Evolutionary conservation across 1,140 invertebrate species (phyloP).

Genomic region (Aphelenchoides fujianensis): DNA sequence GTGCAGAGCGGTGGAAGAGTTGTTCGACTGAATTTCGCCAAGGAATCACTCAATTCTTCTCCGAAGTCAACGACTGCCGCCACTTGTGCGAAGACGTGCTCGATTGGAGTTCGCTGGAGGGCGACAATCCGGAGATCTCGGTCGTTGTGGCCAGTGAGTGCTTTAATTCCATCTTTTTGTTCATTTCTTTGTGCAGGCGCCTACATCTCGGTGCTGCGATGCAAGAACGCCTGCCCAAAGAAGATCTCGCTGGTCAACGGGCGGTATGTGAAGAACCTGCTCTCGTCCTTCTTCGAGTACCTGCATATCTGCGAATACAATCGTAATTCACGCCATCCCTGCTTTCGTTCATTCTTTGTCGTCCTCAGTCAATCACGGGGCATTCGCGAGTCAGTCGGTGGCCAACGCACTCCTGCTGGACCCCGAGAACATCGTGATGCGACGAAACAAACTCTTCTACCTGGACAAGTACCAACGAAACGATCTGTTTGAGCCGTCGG

Average conservation of each 20-base stretch:
- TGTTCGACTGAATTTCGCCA: slow-evolving; percentile 63
- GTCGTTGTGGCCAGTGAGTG: slow-evolving; percentile 72
- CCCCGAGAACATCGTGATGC: slow-evolving; percentile 72
- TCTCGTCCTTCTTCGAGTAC: slow-evolving; percentile 74
- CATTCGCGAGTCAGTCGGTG: slow-evolving; percentile 70
- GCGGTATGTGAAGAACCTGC: slow-evolving; percentile 69
- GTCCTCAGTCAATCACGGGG: slow-evolving; percentile 45
- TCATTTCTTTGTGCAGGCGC: too few species aligned
- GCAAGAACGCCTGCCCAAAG: slow-evolving; percentile 70
- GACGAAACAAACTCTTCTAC: slow-evolving; percentile 49
- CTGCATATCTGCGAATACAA: slow-evolving; percentile 77
- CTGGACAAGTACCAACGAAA: slow-evolving; percentile 36
- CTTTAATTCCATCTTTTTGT: too few species aligned
- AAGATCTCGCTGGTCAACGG: slow-evolving; percentile 70
- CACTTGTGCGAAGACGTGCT: slow-evolving; percentile 73
- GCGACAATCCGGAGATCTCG: slow-evolving; percentile 71
- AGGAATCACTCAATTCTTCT: slow-evolving; percentile 14
- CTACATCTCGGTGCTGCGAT: slow-evolving; percentile 72
- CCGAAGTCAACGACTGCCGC: slow-evolving; percentile 71
- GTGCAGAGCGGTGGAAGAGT: slow-evolving; percentile 68
- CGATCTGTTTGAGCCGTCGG: slow-evolving; percentile 40
- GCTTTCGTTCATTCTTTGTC: too few species aligned
- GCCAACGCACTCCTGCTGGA: slow-evolving; percentile 71
- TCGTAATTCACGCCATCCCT: slow-evolving; percentile 67
- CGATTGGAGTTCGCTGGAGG: slow-evolving; percentile 65